Percentiles rank a stretch among this genome's conserved stretches.
Evolutionary conservation across 2,113 vertebrate genomes (phyloP).

Genomic region (Dasyprocta punctata): DNA sequence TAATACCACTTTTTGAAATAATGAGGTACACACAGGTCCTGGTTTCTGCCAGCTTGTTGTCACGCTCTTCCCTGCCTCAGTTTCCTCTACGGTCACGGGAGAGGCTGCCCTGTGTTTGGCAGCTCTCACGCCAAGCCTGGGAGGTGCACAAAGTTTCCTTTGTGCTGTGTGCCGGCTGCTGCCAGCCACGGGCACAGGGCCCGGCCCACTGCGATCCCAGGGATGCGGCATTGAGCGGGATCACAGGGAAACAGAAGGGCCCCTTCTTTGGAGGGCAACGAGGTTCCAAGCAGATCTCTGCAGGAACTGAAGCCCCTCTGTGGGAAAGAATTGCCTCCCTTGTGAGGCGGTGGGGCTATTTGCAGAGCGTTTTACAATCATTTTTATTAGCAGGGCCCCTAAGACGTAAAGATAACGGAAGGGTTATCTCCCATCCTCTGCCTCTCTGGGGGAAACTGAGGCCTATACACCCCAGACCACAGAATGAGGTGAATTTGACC

Average conservation of each 20-base stretch:
- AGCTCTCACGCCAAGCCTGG: not conserved
- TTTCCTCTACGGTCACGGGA: not conserved
- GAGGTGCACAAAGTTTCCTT: conserved; percentile 67
- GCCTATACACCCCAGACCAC: not conserved
- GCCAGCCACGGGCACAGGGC: conserved; percentile 64
- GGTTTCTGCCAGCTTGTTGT: not conserved
- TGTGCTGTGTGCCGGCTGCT: conserved; percentile 57
- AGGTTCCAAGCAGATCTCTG: conserved; percentile 15
- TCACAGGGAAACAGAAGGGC: conserved; percentile 71
- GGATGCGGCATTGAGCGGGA: conserved; percentile 23
- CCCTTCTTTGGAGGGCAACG: conserved; percentile 67
- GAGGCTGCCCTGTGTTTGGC: not conserved
- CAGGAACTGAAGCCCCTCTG: conserved; percentile 68
- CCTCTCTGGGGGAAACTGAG: conserved; percentile 59
- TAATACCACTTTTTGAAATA: too few relatives aligned
- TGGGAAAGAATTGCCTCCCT: conserved; percentile 62
- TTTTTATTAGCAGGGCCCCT: conserved; percentile 64
- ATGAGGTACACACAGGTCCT: not conserved
- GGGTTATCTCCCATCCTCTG: not conserved
- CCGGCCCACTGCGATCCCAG: conserved; percentile 31
- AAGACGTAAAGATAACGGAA: not conserved
- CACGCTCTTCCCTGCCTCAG: conserved; percentile 14
- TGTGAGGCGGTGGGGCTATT: not conserved
- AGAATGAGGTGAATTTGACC: not conserved
- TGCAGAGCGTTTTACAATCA: conserved; percentile 47